Conservation (phyloP, 2,888 invertebrate species). For the Merodon equestris region DNA sequence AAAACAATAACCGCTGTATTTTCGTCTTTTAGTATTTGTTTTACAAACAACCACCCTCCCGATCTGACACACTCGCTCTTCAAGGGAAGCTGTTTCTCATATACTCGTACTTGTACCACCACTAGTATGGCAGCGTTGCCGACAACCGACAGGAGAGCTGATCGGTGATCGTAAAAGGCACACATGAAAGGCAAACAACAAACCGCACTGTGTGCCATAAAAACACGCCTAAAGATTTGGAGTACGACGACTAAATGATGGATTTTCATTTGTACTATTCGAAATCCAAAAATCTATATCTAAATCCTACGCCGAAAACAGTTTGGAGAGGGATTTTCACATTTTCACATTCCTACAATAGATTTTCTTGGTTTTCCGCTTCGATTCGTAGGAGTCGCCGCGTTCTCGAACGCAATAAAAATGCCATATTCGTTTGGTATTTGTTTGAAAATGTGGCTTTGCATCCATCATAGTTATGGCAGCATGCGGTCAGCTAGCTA, state of each 20-base stretch:
- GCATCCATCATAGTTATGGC: constrained; percentile 71
- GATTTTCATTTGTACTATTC: constrained; percentile 29
- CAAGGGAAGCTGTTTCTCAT: background rate
- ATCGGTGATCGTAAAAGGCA: constrained; percentile 63
- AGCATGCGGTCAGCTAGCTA: constrained; percentile 71
- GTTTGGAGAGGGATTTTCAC: constrained; percentile 4
- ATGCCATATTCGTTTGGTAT: constrained; percentile 59
- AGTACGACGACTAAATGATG: constrained; percentile 50
- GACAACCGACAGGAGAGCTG: constrained; percentile 5
- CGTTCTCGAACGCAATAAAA: constrained; percentile 62
- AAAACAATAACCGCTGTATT: constrained; percentile 69
- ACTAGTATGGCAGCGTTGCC: too few relatives aligned
- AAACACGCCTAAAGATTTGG: constrained; percentile 49
- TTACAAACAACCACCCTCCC: constrained; percentile 70
- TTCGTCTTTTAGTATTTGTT: constrained; percentile 67
- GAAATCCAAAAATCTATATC: background rate
- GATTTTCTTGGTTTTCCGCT: constrained; percentile 17
- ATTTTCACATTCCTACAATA: background rate
- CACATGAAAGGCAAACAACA: constrained; percentile 66
- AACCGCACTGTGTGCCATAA: constrained; percentile 66
- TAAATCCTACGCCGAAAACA: constrained; percentile 5
- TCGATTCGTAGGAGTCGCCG: constrained; percentile 9
- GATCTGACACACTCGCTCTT: constrained; percentile 21
- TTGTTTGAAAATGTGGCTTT: constrained; percentile 69
- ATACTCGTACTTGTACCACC: too few relatives aligned